Conservation (phyloP, 1,140 invertebrate genomes). For the Diabrotica virgifera region DNA sequence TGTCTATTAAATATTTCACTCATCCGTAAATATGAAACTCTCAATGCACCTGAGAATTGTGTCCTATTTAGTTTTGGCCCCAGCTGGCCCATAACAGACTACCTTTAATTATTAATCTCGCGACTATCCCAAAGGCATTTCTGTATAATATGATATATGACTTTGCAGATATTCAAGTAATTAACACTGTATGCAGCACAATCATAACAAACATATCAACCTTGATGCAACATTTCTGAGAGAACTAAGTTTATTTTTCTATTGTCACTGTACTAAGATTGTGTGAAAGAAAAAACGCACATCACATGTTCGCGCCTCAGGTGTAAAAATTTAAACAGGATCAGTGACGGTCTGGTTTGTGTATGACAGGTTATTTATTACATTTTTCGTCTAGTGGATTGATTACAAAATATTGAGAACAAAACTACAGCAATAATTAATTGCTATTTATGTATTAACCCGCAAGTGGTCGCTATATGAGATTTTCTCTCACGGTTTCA, state of each 20-base stretch:
- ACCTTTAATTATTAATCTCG: neutral
- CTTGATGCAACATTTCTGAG: neutral
- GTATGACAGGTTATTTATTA: too few species aligned
- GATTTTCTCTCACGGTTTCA: too few species aligned
- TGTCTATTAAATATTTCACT: too few species aligned
- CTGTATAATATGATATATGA: neutral
- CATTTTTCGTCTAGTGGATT: too few species aligned
- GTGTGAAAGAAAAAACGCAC: neutral
- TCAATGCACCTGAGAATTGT: neutral
- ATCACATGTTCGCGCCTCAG: neutral
- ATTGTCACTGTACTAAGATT: neutral
- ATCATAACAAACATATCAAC: constrained; percentile 3
- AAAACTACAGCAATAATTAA: too few species aligned
- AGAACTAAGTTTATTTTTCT: neutral
- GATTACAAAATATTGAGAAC: too few species aligned
- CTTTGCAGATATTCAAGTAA: neutral
- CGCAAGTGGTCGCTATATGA: too few species aligned
- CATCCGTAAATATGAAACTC: too few species aligned
- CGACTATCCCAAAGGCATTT: neutral
- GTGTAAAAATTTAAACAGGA: neutral
- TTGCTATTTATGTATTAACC: too few species aligned
- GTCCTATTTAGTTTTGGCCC: neutral
- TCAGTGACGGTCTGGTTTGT: too few species aligned
- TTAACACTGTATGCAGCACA: neutral
- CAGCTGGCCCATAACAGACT: neutral